Conservation (phyloP, 1,140 invertebrate species). For the Euborellia annulipes region DNA sequence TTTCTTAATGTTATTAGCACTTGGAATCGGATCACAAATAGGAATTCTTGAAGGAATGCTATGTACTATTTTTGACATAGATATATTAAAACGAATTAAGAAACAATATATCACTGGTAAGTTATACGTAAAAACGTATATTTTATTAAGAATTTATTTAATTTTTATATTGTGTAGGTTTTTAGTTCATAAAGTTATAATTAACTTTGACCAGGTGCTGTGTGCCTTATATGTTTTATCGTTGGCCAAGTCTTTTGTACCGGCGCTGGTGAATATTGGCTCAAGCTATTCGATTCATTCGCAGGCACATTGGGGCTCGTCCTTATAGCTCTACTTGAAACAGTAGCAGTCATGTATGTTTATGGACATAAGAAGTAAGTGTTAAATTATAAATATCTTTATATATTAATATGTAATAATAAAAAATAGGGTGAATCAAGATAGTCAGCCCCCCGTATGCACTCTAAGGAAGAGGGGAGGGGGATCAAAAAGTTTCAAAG, state of each 20-base stretch:
- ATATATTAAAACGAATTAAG: constrained; percentile 70
- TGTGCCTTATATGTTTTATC: constrained; percentile 69
- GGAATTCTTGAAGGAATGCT: constrained; percentile 85
- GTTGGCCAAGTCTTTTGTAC: constrained; percentile 82
- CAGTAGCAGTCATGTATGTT: constrained; percentile 75
- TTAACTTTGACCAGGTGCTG: constrained; percentile 44
- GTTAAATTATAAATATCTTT: background rate
- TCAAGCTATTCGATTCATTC: constrained; percentile 88
- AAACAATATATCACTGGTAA: constrained; percentile 75
- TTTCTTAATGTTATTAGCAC: constrained; percentile 79
- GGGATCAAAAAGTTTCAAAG: no score
- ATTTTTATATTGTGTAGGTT: background rate
- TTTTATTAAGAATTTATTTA: background rate
- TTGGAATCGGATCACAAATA: constrained; percentile 82
- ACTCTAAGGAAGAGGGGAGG: no score
- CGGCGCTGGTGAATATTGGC: constrained; percentile 87
- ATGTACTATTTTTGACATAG: constrained; percentile 82
- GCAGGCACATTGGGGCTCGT: constrained; percentile 86
- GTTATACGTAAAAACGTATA: constrained; percentile 4
- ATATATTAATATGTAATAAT: no score
- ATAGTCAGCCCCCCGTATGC: no score
- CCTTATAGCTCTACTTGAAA: constrained; percentile 78
- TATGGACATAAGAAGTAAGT: constrained; percentile 76
- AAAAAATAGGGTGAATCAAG: no score
- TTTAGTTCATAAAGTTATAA: background rate